Evolutionary conservation across 2,797 vertebrate genomes (phyloP).

Genomic region (Ctenochaetus hawaiiensis): DNA sequence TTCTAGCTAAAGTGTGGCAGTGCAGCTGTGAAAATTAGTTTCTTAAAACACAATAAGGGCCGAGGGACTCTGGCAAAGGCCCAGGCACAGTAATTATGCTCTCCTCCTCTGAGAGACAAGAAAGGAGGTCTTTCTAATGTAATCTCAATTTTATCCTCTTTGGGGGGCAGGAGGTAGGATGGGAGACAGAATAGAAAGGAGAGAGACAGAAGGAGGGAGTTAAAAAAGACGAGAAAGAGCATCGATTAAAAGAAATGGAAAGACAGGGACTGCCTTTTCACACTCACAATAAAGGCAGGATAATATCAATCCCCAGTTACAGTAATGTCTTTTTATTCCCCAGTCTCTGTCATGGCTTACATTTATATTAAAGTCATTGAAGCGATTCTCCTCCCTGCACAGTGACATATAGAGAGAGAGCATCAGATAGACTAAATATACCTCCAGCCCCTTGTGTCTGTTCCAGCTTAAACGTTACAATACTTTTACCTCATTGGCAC

Average conservation of each 20-base stretch:
- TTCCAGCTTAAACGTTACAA: slow-evolving; percentile 58
- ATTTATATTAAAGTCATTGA: slow-evolving; percentile 64
- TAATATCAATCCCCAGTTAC: slow-evolving; percentile 59
- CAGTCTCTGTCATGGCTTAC: slow-evolving; percentile 42
- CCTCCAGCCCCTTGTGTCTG: slow-evolving; percentile 43
- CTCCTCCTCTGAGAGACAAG: slow-evolving; percentile 61
- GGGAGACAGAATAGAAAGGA: slow-evolving; percentile 51
- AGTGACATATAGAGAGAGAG: slow-evolving; percentile 53
- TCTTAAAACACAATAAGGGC: slow-evolving; percentile 61
- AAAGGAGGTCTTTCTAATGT: slow-evolving; percentile 70
- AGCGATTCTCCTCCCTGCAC: slow-evolving; percentile 45
- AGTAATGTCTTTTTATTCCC: slow-evolving; percentile 61
- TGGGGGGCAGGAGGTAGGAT: slow-evolving; percentile 35
- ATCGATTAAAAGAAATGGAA: slow-evolving; percentile 37
- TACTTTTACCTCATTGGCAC: slow-evolving; percentile 37
- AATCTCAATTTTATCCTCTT: slow-evolving; percentile 68
- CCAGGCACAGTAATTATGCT: slow-evolving; percentile 72
- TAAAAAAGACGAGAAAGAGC: slow-evolving; percentile 38
- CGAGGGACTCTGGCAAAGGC: slow-evolving; percentile 46
- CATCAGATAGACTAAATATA: slow-evolving; percentile 65
- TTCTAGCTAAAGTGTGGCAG: slow-evolving; percentile 37
- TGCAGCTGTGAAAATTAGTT: slow-evolving; percentile 58
- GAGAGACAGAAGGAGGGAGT: slow-evolving; percentile 29
- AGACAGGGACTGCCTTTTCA: slow-evolving; percentile 54
- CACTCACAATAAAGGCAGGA: slow-evolving; percentile 56